Percentiles rank a stretch among this genome's conserved stretches.
Evolutionary conservation across 1,140 invertebrate species (phyloP).

Genomic region (Drosophila takahashii): DNA sequence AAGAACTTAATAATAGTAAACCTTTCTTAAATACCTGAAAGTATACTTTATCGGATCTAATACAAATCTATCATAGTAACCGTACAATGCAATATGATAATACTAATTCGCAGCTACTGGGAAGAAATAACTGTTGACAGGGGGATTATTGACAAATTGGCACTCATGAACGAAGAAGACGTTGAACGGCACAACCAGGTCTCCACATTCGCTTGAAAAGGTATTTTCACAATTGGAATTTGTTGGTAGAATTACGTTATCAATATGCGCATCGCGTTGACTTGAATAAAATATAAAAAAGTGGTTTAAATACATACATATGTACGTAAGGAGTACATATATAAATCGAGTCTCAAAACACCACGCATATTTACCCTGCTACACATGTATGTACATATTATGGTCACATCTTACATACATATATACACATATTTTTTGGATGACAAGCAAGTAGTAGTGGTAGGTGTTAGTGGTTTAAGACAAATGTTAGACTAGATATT

Average conservation of each 20-base stretch:
- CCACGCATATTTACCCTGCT: conserved; percentile 5
- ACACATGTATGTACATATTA: neutral
- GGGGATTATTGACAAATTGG: neutral
- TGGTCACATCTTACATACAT: neutral
- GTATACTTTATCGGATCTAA: no score
- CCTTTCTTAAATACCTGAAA: no score
- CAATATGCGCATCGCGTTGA: conserved; percentile 6
- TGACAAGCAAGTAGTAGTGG: conserved; percentile 13
- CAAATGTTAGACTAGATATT: neutral
- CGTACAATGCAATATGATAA: neutral
- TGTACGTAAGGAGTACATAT: neutral
- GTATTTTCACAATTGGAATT: conserved; percentile 13
- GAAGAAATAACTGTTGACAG: neutral
- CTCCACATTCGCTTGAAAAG: neutral
- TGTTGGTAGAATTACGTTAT: conserved; percentile 21
- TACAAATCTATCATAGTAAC: neutral
- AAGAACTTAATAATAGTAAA: no score
- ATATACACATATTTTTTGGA: conserved; percentile 7
- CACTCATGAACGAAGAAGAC: neutral
- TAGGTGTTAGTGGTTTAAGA: conserved; percentile 7
- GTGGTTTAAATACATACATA: conserved; percentile 23
- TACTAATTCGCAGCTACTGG: neutral
- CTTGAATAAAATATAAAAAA: conserved; percentile 6
- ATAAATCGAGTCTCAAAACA: conserved; percentile 37
- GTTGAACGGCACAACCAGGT: neutral